Evolutionary conservation across 2,888 invertebrate species (phyloP), one percentile per base, ranked within the genome.

Genomic region (Ctenicera cuprea): DNA sequence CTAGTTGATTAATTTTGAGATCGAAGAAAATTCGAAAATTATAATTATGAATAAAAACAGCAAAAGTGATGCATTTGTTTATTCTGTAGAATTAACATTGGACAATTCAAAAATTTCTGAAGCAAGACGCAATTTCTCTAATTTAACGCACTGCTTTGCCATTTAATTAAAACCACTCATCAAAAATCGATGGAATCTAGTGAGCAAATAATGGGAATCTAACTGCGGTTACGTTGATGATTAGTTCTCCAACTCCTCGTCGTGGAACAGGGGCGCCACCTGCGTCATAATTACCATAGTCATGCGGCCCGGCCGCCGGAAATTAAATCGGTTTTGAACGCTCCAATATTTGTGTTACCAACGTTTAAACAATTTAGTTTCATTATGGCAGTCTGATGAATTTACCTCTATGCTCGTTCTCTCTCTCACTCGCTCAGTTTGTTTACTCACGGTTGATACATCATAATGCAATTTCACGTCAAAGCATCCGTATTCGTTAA

Each of bases 261-360:
- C 62, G 78, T 80, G 81, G 87, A 85, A 80, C 74, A 78, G 74
- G 79, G 81, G 84, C 85, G 85, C 87, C 86, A 88, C 87, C 87
- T 83, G 83, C 84, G 86, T 85, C 88, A 88, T 89, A 89, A 89
- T 90, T 85, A 83, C 83, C 84, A 85, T 85, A 85, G 85, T 85
- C 85, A 85, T 85, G 85, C 84, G 84, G 85, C 83, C 80, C 83
- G 82, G 81, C 81, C 80, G 80, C 84, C 84, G 86, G 85, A 86
- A 86, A 86, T 86, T 84, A 84, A 86, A 86, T 85, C 86, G 85
- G 85, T 85, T 86, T 85, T 83, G 85, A 82, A 82, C 81, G 83
- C 82, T 83, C 82, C 83, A 84, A 84, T 85, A 85, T 85, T 85
- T 85, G 85, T 84, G 85, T 84, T 85, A 83, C 83, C 84, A 84